Evolutionary conservation across 2,888 invertebrate genomes (phyloP), one percentile per base, ranked within the genome.

Genomic region (Rhorus exstirpatorius): DNA sequence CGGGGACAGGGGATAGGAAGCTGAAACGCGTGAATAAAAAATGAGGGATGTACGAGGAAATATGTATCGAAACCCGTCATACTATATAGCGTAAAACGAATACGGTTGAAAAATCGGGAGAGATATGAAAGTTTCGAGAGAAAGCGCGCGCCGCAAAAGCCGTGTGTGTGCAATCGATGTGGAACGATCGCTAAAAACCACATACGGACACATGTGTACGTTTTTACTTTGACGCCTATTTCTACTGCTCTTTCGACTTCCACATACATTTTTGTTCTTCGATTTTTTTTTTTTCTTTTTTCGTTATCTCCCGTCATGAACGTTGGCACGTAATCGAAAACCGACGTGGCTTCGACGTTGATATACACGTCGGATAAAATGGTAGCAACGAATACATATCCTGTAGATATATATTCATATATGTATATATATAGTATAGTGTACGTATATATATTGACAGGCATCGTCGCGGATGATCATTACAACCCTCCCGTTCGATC

Each of bases 381-480:
- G 44, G 58, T 55, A 21, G 44, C 24, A 68, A 68, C 61, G 77
- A 67, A 63, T 72, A 65, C 58, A 68, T 77, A 55, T 72, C 14
- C 46, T 55, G 58, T 41, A 17, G n/a, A 8, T 14, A 61, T 19
- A 31, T 26, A n/a, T n/a, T 44, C n/a, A n/a, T 24, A 8, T 67
- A 63, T 26, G 21, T 63, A 46, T 46, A 46, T 63, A 17, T 49
- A 31, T 51, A 19, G 3, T 10, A 12, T 8, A 0, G 3, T 53
- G 8, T 53, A 26, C 14, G 24, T 21, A 58, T 71, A 41, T 53
- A 85, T 86, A 90, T 89, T 87, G 89, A 88, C 89, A 90, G 86
- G 85, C 88, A 85, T 89, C 87, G 87, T 88, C 85, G 44, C 19
- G 87, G 68, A 83, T 85, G 84, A 89, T 90, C 86, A 89, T 89